Conservation (phyloP, 1,140 invertebrate genomes). For the Papilio helenus region DNA sequence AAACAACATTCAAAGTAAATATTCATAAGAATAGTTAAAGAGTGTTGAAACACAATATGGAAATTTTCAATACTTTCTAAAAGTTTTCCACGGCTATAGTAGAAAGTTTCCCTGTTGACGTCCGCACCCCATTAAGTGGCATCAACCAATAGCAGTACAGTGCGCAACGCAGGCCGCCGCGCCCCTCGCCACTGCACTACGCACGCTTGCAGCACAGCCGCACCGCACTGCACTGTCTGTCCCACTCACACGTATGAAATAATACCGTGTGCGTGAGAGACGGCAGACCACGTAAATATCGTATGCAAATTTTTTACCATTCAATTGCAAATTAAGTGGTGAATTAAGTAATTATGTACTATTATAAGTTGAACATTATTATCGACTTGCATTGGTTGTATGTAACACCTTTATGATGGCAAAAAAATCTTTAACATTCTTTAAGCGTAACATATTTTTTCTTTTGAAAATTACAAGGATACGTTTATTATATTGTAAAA, state of each 20-base stretch:
- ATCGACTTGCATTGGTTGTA: slow-evolving; percentile 28
- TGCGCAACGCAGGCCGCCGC: slow-evolving; percentile 59
- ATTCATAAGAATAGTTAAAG: background rate
- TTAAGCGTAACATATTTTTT: no score
- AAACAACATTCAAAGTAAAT: slow-evolving; percentile 41
- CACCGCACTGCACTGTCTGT: slow-evolving; percentile 52
- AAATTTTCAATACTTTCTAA: slow-evolving; percentile 68
- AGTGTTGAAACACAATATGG: slow-evolving; percentile 38
- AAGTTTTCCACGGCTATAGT: slow-evolving; percentile 68
- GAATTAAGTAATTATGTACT: slow-evolving; percentile 76
- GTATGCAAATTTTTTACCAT: slow-evolving; percentile 75
- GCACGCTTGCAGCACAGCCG: slow-evolving; percentile 68
- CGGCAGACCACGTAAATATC: slow-evolving; percentile 57
- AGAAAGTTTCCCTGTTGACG: slow-evolving; percentile 59
- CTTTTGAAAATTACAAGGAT: no score
- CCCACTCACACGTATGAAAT: slow-evolving; percentile 57
- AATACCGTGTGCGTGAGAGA: slow-evolving; percentile 52
- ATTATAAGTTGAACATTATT: slow-evolving; percentile 52
- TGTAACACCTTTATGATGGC: background rate
- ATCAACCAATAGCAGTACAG: slow-evolving; percentile 60
- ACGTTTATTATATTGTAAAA: background rate
- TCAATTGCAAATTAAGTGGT: slow-evolving; percentile 75
- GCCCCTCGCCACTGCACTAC: slow-evolving; percentile 68
- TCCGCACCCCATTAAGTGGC: slow-evolving; percentile 64
- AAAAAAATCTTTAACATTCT: background rate